Conservation (phyloP, 2,888 invertebrate species). For the Morinoia aosen region DNA sequence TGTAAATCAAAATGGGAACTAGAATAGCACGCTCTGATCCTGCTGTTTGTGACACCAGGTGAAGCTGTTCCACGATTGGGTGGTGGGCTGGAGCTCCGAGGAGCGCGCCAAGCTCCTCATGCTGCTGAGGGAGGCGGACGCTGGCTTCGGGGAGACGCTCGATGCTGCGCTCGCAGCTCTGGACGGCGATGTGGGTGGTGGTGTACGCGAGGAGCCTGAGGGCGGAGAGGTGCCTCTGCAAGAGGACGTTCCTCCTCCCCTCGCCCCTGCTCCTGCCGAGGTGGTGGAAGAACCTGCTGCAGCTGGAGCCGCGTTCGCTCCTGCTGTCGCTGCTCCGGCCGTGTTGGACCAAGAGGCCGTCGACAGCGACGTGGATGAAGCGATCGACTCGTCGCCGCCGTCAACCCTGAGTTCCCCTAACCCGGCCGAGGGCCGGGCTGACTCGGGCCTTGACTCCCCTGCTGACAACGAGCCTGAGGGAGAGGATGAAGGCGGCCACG, state of each 20-base stretch:
- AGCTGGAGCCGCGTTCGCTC: neutral
- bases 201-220: neutral
- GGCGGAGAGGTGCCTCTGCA: constrained; percentile 19
- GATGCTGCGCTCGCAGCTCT: constrained; percentile 4
- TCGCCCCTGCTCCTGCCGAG: neutral
- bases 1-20: too few relatives aligned
- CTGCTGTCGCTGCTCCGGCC: neutral
- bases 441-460: constrained; percentile 41
- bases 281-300: constrained; percentile 40
- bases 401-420: constrained; percentile 39
- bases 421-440: constrained; percentile 16
- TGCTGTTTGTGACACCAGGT: constrained; percentile 74
- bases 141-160: constrained; percentile 80
- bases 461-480: constrained; percentile 18
- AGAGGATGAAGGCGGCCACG: constrained; percentile 42
- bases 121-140: constrained; percentile 81
- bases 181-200: constrained; percentile 6
- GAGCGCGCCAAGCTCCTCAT: constrained; percentile 81
- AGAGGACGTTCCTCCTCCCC: neutral
- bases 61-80: constrained; percentile 89
- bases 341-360: neutral
- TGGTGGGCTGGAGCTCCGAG: constrained; percentile 82
- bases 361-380: constrained; percentile 53
- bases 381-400: constrained; percentile 37
- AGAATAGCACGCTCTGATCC: too few relatives aligned